Evolutionary conservation across 2,888 invertebrate species (phyloP).

Genomic region (Lamellibrachia columna): DNA sequence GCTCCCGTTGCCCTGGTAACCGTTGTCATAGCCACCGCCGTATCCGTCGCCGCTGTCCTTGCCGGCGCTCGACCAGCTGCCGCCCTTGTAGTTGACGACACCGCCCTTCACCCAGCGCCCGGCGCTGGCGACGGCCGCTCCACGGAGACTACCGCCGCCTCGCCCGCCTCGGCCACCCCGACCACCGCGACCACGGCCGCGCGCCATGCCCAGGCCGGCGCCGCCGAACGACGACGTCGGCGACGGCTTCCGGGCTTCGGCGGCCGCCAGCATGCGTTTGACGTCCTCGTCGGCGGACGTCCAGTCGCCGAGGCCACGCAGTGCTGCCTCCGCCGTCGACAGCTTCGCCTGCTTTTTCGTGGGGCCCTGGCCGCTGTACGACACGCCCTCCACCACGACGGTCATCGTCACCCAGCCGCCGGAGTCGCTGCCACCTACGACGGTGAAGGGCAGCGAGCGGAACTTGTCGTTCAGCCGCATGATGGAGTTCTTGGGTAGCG

Average conservation of each 20-base stretch:
- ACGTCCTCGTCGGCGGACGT: not conserved
- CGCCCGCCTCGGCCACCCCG: conserved; percentile 13
- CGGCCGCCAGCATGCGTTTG: conserved; percentile 9
- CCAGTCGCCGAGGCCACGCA: not conserved
- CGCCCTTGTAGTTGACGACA: conserved; percentile 25
- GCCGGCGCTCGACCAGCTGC: conserved; percentile 25
- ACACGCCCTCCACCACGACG: not conserved
- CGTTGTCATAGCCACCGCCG: not conserved
- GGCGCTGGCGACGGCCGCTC: not conserved
- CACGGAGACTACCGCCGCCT: conserved; percentile 19
- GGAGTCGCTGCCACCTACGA: not conserved
- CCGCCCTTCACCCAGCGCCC: not conserved
- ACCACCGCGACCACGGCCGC: not conserved
- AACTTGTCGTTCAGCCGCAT: conserved; percentile 5
- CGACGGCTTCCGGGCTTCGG: not conserved
- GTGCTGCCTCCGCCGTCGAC: not conserved
- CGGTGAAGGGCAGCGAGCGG: not conserved
- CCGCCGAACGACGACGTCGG: not conserved
- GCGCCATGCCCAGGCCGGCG: not conserved
- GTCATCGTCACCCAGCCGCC: not conserved
- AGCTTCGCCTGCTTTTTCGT: not conserved
- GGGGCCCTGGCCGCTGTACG: not conserved
- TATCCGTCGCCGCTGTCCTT: conserved; percentile 26
- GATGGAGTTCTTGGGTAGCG: not conserved
- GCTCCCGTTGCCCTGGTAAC: not conserved